Percentiles rank a stretch among this genome's conserved stretches.
Conservation (phyloP, 2,888 invertebrate genomes). For the Drepanosiphum platanoidis region DNA sequence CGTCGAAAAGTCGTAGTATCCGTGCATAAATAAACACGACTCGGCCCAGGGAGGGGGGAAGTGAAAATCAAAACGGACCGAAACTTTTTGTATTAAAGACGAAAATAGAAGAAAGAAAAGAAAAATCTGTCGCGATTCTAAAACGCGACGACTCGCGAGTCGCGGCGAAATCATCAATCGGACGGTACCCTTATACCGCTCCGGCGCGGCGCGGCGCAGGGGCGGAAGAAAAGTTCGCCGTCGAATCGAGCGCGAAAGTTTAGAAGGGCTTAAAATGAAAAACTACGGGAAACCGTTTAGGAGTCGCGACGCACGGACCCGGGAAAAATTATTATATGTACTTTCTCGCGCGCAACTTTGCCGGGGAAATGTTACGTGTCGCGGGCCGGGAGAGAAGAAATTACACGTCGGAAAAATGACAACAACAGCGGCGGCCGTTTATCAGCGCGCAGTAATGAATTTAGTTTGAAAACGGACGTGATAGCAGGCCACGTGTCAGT, state of each 20-base stretch:
- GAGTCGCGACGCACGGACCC: not conserved
- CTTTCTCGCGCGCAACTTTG: not conserved
- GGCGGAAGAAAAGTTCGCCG: not conserved
- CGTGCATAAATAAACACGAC: no score
- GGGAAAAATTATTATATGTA: conserved; percentile 55
- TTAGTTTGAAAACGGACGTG: not conserved
- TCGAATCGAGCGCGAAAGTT: not conserved
- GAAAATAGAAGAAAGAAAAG: not conserved
- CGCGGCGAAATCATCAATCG: conserved; percentile 9
- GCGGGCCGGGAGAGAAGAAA: not conserved
- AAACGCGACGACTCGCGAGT: not conserved
- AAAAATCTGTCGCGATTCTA: not conserved
- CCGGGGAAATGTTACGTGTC: not conserved
- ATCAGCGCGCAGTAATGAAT: conserved; percentile 34
- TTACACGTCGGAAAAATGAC: conserved; percentile 2
- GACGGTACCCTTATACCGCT: not conserved
- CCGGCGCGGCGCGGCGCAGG: no score
- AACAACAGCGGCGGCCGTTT: conserved; percentile 1
- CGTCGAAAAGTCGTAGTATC: no score
- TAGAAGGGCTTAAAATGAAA: not conserved
- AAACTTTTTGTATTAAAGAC: not conserved
- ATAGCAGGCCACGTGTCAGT: no score
- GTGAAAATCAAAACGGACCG: not conserved
- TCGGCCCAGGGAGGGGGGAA: not conserved
- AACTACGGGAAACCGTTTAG: conserved; percentile 44